Percentiles rank a stretch among this genome's conserved stretches.
phyloP scores from a whole-genome alignment of 2,113 vertebrate genomes.

The Cricetomys ansorgei region DNA sequence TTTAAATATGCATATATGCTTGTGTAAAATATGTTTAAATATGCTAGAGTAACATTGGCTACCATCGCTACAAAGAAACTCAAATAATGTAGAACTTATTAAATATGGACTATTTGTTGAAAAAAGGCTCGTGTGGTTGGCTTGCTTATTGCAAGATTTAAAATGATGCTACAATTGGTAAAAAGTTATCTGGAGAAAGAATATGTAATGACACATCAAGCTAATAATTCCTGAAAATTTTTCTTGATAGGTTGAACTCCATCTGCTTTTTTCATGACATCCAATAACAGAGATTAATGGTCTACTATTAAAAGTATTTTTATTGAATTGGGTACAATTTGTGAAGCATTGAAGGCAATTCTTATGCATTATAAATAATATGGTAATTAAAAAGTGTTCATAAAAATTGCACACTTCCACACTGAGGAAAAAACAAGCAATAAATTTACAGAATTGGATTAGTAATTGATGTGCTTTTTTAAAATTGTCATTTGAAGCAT shows the following conservation, averaged over 20 bases:
- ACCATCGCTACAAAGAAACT: constrained; percentile 38
- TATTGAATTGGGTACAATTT: not conserved
- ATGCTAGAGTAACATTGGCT: constrained; percentile 28
- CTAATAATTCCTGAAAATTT: not conserved
- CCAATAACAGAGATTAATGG: not conserved
- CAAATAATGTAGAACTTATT: constrained; percentile 63
- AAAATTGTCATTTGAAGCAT: not conserved
- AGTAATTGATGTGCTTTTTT: constrained; percentile 47
- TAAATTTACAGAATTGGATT: not conserved
- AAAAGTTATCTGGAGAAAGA: not conserved
- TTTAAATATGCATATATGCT: no score
- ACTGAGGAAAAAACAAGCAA: constrained; percentile 38
- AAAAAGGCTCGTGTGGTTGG: not conserved
- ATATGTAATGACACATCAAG: constrained; percentile 33
- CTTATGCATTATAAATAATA: constrained; percentile 53
- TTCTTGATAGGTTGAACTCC: not conserved
- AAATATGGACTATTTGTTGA: constrained; percentile 19
- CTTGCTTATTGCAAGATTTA: constrained; percentile 43
- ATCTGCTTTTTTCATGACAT: not conserved
- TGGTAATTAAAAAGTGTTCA: constrained; percentile 12
- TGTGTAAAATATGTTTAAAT: not conserved
- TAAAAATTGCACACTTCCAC: not conserved
- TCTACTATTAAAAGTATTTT: not conserved
- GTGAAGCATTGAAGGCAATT: constrained; percentile 9
- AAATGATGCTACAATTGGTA: not conserved